Evolutionary conservation across 2,113 vertebrate species (phyloP).

Genomic region (Pandion haliaetus): DNA sequence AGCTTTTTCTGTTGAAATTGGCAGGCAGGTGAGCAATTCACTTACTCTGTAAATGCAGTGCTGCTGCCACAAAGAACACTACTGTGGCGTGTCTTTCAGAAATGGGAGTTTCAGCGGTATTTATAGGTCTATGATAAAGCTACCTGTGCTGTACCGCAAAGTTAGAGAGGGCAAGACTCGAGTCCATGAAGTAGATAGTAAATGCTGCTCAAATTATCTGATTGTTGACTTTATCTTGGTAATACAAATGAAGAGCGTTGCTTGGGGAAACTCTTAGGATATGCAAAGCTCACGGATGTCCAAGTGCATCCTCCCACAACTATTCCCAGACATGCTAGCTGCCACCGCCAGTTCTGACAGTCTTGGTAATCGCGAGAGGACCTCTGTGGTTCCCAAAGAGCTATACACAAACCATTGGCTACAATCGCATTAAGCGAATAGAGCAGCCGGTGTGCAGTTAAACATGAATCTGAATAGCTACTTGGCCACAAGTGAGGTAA

Average conservation of each 20-base stretch:
- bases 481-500: neutral
- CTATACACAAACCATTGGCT: neutral
- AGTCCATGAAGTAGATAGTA: neutral
- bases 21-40: neutral
- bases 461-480: neutral
- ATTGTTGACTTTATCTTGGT: conserved; percentile 4
- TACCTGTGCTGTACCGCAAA: neutral
- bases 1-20: neutral
- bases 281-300: neutral
- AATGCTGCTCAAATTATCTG: neutral
- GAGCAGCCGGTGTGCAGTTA: neutral
- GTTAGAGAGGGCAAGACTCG: neutral
- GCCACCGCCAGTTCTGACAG: neutral
- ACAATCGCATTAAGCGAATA: neutral
- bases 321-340: neutral
- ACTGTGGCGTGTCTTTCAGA: neutral
- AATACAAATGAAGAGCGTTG: neutral
- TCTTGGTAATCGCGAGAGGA: neutral
- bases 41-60: neutral
- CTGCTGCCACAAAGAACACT: neutral
- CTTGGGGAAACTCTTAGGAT: neutral
- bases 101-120: neutral
- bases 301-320: neutral
- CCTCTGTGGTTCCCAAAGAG: neutral
- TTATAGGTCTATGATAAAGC: neutral